Evolutionary conservation across 2,113 vertebrate species (phyloP).

Genomic region (Formicarius rufipectus): DNA sequence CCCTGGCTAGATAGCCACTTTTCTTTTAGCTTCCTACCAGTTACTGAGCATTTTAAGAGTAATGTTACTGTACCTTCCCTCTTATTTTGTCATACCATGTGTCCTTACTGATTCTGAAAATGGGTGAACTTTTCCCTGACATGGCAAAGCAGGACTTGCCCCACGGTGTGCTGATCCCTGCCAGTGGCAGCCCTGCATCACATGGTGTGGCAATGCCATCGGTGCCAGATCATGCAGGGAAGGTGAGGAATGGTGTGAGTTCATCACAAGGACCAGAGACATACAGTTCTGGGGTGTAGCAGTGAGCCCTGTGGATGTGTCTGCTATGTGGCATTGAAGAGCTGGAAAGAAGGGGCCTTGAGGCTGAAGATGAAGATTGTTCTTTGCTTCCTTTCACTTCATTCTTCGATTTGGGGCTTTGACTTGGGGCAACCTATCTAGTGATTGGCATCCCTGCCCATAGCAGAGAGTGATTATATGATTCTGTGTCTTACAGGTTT

Average conservation of each 20-base stretch:
- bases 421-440: neutral
- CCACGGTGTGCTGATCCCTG: neutral
- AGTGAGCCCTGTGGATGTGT: neutral
- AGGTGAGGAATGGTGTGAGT: neutral
- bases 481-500: neutral
- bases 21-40: neutral
- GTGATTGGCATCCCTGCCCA: neutral
- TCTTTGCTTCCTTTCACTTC: neutral
- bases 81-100: rapidly evolving
- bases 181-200: rapidly evolving
- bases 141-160: neutral
- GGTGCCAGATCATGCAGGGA: rapidly evolving
- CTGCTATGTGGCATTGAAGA: neutral
- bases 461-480: neutral
- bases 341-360: neutral
- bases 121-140: neutral
- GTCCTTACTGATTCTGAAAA: neutral
- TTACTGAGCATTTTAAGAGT: neutral
- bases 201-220: rapidly evolving
- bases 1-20: neutral
- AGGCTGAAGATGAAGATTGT: neutral
- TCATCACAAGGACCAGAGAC: neutral
- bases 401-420: neutral
- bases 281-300: neutral
- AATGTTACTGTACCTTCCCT: neutral